Percentiles rank a stretch among this genome's conserved stretches.
phyloP scores from a whole-genome alignment of 2,797 vertebrate genomes.

The Mus spretus region DNA sequence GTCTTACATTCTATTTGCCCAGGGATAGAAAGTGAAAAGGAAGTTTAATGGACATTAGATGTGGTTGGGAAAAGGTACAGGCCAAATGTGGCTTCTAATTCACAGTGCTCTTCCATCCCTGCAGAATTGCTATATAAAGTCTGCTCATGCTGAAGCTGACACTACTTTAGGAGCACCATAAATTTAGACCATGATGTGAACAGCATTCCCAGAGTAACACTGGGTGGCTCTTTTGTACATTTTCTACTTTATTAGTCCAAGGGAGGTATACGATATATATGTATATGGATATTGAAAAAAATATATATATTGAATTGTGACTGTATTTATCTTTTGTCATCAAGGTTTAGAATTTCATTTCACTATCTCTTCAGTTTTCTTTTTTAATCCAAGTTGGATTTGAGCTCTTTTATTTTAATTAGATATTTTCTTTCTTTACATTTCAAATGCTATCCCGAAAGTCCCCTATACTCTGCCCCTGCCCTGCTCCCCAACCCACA shows the following conservation, averaged over 20 bases:
- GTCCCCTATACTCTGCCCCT: too few relatives aligned
- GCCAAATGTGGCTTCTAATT: background rate
- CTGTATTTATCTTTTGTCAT: conserved; percentile 43
- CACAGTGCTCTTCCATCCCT: background rate
- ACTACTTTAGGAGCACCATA: background rate
- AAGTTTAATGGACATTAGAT: conserved; percentile 28
- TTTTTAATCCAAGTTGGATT: background rate
- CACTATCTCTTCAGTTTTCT: background rate
- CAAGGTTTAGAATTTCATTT: conserved; percentile 13
- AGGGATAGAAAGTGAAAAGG: background rate
- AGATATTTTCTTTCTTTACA: too few relatives aligned
- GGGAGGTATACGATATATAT: too few relatives aligned
- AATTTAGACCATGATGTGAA: conserved; percentile 9
- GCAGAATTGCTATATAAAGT: background rate
- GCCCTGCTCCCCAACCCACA: too few relatives aligned
- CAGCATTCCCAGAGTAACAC: background rate
- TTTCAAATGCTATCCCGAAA: too few relatives aligned
- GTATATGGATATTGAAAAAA: too few relatives aligned
- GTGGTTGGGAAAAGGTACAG: background rate
- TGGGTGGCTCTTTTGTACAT: background rate
- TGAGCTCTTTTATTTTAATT: too few relatives aligned
- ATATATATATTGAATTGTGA: background rate
- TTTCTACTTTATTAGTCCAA: conserved; percentile 16
- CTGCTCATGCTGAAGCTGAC: background rate
- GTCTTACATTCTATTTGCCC: background rate